Base-by-base conservation (phyloP, 2,113 vertebrate genomes). In the Perca fluviatilis region DNA sequence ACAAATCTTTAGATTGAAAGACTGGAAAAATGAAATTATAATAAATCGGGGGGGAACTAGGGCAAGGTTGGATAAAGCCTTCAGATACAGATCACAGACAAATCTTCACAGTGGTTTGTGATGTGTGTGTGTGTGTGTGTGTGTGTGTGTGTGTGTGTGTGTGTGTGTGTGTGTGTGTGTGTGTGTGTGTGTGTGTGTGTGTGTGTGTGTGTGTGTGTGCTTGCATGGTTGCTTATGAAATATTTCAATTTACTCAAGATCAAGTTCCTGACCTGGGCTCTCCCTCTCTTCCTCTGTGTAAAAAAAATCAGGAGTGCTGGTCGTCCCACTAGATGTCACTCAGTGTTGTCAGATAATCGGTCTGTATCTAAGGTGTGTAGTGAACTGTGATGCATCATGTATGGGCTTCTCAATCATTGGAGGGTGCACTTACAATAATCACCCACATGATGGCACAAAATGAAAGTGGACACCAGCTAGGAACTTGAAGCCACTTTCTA, bases 1-100 rank as follows among this genome's bases (percentile, higher is more conserved):
- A 95, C 93, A 94, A 92, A 90, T 94, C 92, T 96, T 95, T 94
- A 92, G 93, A 94, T 93, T 94, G 93, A 93, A 92, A 94, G 91
- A 95, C 86, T 85, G 87, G 80, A 92, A 94, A 93, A 94, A 95
- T 94, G 93, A 90, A 95, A 96, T 96, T 94, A 95, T 87, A 92
- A 92, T 92, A 93, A 94, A 93, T 88, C 80, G 4, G 85, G 70
- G 74, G 74, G 54, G 89, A 93, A 92, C 90, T 94, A 88, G 94
- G 92, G 90, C 92, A 95, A 95, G 93, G 91, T 94, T 94, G 92
- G 93, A 94, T 95, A 93, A 94, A 93, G 76, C 69, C 85, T 92
- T 91, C 85, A 85, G 86, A 92, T 84, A 84, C 85, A 88, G 90
- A 92, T 93, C 87, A 91, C 81, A 83, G 91, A 69, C 93, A 94